Evolutionary conservation across 2,113 vertebrate species (phyloP), one percentile per base, ranked within the genome.

Genomic region (Bolborhynchus lineola): DNA sequence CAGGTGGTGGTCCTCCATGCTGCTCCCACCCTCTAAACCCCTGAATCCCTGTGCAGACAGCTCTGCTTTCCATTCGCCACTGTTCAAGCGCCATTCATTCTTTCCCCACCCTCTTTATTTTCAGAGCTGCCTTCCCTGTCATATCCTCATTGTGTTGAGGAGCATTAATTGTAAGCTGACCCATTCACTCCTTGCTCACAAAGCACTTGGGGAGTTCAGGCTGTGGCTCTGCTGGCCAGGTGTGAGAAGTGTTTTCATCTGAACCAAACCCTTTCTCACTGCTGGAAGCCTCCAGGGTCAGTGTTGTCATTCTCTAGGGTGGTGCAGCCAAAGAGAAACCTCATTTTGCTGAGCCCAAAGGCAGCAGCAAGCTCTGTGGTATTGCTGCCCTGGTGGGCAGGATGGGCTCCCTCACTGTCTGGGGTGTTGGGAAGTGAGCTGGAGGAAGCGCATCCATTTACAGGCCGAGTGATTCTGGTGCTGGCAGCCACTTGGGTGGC

Each of bases 371-470:
- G 70, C 46, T 46, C 71, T 50, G 39, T 69, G 47, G 42, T 68
- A 75, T 93, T 95, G 83, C 57, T 76, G 33, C 87, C 74, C 62
- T 72, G 57, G n/a, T 92, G 78, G 52, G 74, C 59, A 55, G 14
- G 67, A 87, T 65, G 74, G 64, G 75, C 68, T 96, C 57, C 57
- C 52, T 77, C 26, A 18, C 70, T 92, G 52, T 14, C 65, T 65
- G 41, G 14, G 65, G 11, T 82, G 31, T 60, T 95, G 71, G 74
- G 41, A 82, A 57, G 69, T 44, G 47, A 15, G 26, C 80, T 81
- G 80, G 69, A 88, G 69, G 92, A 93, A 79, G 52, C 98, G 98
- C 95, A 98, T 99, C 88, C 97, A 98, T 97, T 89, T 79, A 65
- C 33, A 84, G 23, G 57, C 65, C 69, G 68, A 82, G 74, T 87